phyloP scores from a whole-genome alignment of 2,113 vertebrate genomes.

The Phaethon lepturus region DNA sequence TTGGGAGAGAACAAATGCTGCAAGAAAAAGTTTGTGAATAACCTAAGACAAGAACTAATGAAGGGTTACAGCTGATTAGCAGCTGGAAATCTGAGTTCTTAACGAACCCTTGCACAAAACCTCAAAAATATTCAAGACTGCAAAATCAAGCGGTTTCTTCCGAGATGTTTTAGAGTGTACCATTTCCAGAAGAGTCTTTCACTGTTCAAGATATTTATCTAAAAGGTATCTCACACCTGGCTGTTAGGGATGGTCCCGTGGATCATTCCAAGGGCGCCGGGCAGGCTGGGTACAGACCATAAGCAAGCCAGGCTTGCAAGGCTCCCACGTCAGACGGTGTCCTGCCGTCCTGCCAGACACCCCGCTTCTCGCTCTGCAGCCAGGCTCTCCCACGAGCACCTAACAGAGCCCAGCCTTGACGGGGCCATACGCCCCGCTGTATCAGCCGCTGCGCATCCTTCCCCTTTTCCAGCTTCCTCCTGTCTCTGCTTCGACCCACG shows the following conservation, averaged over 20 bases:
- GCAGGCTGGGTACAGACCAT: background rate
- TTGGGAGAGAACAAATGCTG: background rate
- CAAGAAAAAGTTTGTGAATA: background rate
- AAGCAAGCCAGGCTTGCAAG: background rate
- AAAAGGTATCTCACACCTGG: background rate
- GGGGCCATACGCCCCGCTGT: background rate
- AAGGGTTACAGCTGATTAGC: background rate
- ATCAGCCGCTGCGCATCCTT: background rate
- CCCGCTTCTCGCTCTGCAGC: background rate
- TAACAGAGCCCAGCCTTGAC: background rate
- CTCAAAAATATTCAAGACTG: background rate
- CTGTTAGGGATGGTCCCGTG: background rate
- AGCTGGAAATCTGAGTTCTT: background rate
- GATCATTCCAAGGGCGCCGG: background rate
- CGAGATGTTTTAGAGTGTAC: background rate
- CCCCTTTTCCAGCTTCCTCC: background rate
- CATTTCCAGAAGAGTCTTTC: background rate
- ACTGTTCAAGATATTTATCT: background rate
- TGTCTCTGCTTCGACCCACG: background rate
- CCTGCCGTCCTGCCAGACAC: background rate
- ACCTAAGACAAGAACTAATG: background rate
- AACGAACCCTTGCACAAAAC: background rate
- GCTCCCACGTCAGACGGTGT: fast-evolving
- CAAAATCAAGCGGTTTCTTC: background rate
- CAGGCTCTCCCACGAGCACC: background rate